These are phyloP conservation scores for Rousettus madagascariensis DNA, from an alignment of 2,797 vertebrate species.

Conservation along the genomic window DNA sequence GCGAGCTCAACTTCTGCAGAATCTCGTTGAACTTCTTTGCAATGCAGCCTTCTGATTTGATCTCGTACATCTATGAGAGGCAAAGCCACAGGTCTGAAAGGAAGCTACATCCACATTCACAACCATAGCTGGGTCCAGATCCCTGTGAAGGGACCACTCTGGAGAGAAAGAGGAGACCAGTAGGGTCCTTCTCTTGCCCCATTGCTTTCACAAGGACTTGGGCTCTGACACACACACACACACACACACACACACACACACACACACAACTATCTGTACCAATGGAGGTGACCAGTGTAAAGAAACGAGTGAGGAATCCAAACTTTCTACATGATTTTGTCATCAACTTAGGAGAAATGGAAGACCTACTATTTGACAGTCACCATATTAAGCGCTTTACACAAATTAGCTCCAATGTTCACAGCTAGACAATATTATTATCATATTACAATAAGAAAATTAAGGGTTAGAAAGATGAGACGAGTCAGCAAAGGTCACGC, in stretches of 20 bases:
- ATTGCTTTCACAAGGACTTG: not conserved
- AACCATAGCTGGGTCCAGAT: not conserved
- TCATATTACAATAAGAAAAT: not conserved
- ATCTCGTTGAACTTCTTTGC: conserved; percentile 87
- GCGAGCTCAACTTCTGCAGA: conserved; percentile 88
- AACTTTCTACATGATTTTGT: not conserved
- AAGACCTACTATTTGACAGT: not conserved
- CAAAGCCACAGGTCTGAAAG: conserved; percentile 43
- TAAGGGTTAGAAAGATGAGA: not conserved
- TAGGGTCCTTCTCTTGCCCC: not conserved
- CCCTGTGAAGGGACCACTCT: no score
- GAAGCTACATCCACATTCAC: not conserved
- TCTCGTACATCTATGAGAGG: conserved; percentile 90
- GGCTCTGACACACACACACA: no score
- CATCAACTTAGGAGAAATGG: not conserved
- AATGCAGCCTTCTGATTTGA: conserved; percentile 90
- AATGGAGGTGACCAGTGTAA: not conserved
- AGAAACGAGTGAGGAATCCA: not conserved
- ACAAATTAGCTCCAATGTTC: not conserved
- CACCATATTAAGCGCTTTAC: not conserved
- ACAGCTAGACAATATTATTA: not conserved
- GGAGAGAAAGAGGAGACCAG: not conserved
- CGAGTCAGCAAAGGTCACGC: not conserved
- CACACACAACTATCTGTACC: no score
- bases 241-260: no score